Conservation (phyloP, 2,888 invertebrate genomes). For the Sphaerophoria rueppellii region DNA sequence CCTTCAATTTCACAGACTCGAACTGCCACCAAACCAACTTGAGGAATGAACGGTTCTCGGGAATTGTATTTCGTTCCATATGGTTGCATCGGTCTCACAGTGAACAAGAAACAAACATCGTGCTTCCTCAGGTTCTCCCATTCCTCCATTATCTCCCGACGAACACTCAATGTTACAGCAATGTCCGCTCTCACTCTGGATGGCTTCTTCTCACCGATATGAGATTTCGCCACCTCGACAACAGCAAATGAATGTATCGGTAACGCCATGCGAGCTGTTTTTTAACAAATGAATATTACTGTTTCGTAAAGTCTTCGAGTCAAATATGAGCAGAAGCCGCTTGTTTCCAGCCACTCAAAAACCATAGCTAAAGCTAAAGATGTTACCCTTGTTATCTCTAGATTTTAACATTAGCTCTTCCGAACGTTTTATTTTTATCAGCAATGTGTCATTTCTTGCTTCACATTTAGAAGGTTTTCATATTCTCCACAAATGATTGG, state of each 20-base stretch:
- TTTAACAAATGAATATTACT: too few species aligned
- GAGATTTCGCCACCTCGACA: conserved; percentile 96
- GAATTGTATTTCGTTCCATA: conserved; percentile 93
- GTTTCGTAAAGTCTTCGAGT: too few species aligned
- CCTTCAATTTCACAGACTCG: conserved; percentile 99
- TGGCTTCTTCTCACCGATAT: conserved; percentile 96
- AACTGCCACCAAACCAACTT: conserved; percentile 95
- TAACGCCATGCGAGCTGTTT: conserved; percentile 93
- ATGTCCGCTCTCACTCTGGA: conserved; percentile 98
- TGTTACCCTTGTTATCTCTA: too few species aligned
- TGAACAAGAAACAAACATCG: conserved; percentile 98
- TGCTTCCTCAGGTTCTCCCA: conserved; percentile 99
- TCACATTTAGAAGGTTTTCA: too few species aligned
- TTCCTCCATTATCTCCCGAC: conserved; percentile 95
- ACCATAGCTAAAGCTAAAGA: too few species aligned
- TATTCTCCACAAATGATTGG: too few species aligned
- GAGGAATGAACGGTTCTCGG: conserved; percentile 93
- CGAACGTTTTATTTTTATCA: too few species aligned
- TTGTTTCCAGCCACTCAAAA: too few species aligned
- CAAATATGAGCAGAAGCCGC: too few species aligned
- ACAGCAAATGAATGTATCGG: conserved; percentile 96
- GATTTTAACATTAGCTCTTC: too few species aligned
- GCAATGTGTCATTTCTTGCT: too few species aligned
- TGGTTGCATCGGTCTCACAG: conserved; percentile 91
- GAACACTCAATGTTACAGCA: conserved; percentile 94